These are phyloP conservation scores for Tachuris rubrigastra DNA, from an alignment of 2,113 vertebrate genomes.

Conservation along the genomic window DNA sequence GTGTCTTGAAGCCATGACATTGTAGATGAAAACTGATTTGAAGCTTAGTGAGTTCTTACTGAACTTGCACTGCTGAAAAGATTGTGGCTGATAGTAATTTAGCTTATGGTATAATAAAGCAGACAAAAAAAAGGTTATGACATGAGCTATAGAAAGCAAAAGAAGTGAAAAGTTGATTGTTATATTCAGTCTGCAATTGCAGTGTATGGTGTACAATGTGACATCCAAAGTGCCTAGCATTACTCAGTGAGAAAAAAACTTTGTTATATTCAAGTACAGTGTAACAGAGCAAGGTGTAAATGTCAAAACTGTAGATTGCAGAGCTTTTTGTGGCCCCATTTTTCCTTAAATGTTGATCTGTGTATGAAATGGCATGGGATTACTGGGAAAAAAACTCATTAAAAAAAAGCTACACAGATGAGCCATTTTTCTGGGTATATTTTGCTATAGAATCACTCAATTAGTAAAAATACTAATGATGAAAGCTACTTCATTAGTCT, in stretches of 20 bases:
- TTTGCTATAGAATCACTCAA: neutral
- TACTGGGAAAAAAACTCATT: neutral
- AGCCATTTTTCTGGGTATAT: neutral
- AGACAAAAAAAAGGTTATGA: neutral
- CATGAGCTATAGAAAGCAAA: neutral
- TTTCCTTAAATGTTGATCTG: neutral
- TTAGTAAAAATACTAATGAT: neutral
- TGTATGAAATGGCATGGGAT: neutral
- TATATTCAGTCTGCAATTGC: neutral
- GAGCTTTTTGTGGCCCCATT: neutral
- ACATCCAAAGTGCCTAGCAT: neutral
- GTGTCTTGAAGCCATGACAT: neutral
- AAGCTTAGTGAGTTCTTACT: neutral
- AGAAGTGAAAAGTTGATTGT: neutral
- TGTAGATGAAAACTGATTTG: neutral
- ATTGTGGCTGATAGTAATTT: neutral
- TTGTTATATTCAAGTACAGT: neutral
- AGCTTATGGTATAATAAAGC: neutral
- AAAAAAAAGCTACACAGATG: accelerated
- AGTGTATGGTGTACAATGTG: neutral
- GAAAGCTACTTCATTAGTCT: neutral
- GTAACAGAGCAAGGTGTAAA: neutral
- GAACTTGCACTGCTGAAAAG: neutral
- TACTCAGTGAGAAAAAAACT: neutral
- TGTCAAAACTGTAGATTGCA: neutral